Percentiles rank a stretch among this genome's conserved stretches.
Conservation (phyloP, 2,113 vertebrate species). For the Macheiramphus alcinus region DNA sequence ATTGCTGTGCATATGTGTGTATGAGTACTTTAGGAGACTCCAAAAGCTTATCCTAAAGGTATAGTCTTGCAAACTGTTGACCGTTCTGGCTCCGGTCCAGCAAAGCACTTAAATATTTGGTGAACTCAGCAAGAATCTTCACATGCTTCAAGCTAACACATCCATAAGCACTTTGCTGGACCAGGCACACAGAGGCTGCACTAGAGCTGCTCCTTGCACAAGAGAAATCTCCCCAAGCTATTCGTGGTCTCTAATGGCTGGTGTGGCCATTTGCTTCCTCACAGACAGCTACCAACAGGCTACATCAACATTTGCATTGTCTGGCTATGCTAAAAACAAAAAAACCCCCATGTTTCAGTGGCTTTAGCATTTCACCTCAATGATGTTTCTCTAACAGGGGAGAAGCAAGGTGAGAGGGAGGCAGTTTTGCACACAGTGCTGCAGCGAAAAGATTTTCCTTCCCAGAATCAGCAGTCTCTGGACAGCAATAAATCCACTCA, state of each 20-base stretch:
- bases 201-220: not conserved
- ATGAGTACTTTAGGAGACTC: not conserved
- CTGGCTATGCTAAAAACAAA: not conserved
- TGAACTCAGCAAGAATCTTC: not conserved
- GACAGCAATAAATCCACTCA: not conserved
- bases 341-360: not conserved
- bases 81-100: conserved; percentile 4
- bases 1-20: not conserved
- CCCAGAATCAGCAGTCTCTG: not conserved
- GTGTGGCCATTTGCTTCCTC: not conserved
- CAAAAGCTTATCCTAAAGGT: conserved; percentile 9
- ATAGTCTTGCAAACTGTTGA: not conserved
- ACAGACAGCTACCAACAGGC: not conserved
- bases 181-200: not conserved
- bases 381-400: not conserved
- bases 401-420: not conserved
- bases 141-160: not conserved
- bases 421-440: not conserved
- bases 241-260: not conserved
- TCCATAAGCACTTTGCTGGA: not conserved
- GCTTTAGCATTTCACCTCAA: not conserved
- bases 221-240: not conserved
- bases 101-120: conserved; percentile 25
- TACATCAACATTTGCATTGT: not conserved
- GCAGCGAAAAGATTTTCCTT: not conserved